Base-by-base conservation (phyloP, 2,113 vertebrate species). In the Globicephala melas region DNA sequence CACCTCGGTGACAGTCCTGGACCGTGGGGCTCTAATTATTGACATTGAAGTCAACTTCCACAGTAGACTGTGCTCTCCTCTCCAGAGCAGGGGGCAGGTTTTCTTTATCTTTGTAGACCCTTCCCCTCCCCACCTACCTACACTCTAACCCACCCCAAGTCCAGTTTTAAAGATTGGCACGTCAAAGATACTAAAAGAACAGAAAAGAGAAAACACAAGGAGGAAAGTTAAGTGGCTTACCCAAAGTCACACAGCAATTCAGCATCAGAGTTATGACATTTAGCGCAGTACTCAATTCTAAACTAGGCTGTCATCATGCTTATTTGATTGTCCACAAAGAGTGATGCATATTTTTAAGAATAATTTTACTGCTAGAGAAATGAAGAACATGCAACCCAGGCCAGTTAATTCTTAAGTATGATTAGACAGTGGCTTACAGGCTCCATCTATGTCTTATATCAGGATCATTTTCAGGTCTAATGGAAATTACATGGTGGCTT, bases 401-500 rank as follows among this genome's bases (percentile, higher is more conserved):
- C 95, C 97, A 94, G 94, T 79, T 90, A 74, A 96, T 95, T 96
- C 95, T 90, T 82, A 96, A 95, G 84, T 92, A 95, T 96, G 97
- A 97, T 98, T 98, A 97, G 96, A 97, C 53, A 62, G 90, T 83
- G 62, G 96, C 96, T 97, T 96, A 93, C 12, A 31, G 90, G 76
- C 74, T 92, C 95, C 93, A 71, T 77, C 95, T 90, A 90, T 87
- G 96, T 94, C 96, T 96, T 90, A 97, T 96, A 97, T 97, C 95
- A 97, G 97, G 95, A 98, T 96, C 86, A 92, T 98, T 97, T 98
- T 97, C 89, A 92, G 97, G 96, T 96, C 95, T 98, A 97, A 98
- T 97, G 95, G 92, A 97, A 98, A 98, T 98, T 97, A 97, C 96
- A 97, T 47, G 97, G 96, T 96, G 95, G 92, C 92, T 98, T 97